Evolutionary conservation across 2,797 vertebrate genomes (phyloP).

Genomic region (Antrozous pallidus): DNA sequence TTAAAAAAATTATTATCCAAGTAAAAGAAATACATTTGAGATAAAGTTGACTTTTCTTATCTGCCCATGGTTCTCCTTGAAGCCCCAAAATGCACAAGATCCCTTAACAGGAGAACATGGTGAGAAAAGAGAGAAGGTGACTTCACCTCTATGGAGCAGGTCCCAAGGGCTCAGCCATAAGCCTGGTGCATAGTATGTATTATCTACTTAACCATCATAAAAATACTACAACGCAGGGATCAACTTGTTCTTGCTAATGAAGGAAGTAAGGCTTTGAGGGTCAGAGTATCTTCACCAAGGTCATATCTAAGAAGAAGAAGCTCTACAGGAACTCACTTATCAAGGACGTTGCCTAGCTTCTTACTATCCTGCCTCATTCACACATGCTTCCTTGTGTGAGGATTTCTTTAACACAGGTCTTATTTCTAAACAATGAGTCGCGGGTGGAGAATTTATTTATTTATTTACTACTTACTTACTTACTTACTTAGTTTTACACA

Average conservation of each 20-base stretch:
- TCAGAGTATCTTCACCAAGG: not conserved
- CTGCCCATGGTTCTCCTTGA: not conserved
- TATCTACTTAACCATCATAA: not conserved
- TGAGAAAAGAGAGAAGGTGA: not conserved
- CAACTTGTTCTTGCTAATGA: not conserved
- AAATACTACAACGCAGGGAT: too few species aligned
- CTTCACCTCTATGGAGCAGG: fast-evolving
- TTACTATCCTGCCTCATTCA: not conserved
- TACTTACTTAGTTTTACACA: conserved; percentile 49
- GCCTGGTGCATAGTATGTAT: fast-evolving
- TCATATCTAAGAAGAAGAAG: not conserved
- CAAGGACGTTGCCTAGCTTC: not conserved
- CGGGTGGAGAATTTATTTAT: too few species aligned
- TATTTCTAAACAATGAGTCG: not conserved
- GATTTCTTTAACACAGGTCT: not conserved
- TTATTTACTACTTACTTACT: too few species aligned
- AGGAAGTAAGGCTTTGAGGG: not conserved
- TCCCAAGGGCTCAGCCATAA: not conserved
- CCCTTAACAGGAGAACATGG: too few species aligned
- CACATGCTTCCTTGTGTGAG: not conserved
- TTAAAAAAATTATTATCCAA: not conserved
- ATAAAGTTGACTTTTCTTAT: not conserved
- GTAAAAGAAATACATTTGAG: not conserved
- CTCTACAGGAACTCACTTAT: not conserved
- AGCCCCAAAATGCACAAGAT: too few species aligned